A percentile compares a stretch with the other conserved stretches of the same genome.
These are phyloP conservation scores for Tridacna gigas DNA, from an alignment of 2,888 invertebrate genomes.

Conservation along the genomic window DNA sequence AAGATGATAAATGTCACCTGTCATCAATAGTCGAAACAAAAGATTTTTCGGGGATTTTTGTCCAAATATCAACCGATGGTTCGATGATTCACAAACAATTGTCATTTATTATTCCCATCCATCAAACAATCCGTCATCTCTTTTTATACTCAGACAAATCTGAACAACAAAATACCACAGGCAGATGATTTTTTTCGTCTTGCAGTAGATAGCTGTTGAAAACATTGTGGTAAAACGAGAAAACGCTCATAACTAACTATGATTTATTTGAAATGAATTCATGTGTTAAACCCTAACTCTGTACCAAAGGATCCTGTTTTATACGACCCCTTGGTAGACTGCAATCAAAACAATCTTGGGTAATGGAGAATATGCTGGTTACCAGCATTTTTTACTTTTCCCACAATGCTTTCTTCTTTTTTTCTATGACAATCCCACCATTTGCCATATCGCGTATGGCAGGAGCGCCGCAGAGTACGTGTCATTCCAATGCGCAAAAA, in stretches of 20 bases:
- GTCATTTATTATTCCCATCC: not conserved
- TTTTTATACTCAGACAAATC: not conserved
- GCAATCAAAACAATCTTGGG: not conserved
- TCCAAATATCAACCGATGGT: too few species aligned
- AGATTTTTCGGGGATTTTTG: too few species aligned
- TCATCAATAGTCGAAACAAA: too few species aligned
- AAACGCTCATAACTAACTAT: not conserved
- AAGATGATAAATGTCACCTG: too few species aligned
- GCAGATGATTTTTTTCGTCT: not conserved
- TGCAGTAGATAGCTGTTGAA: not conserved
- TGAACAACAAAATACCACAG: not conserved
- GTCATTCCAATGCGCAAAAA: too few species aligned
- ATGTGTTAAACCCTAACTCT: not conserved
- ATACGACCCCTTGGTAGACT: not conserved
- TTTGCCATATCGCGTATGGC: too few species aligned
- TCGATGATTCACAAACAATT: not conserved
- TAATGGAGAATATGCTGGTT: not conserved
- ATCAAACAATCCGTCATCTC: not conserved
- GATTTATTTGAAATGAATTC: too few species aligned
- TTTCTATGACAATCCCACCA: too few species aligned
- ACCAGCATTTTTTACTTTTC: not conserved
- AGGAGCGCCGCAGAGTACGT: too few species aligned
- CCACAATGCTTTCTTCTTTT: not conserved
- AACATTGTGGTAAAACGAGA: not conserved
- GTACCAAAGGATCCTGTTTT: too few species aligned